Evolutionary conservation across 2,113 vertebrate genomes (phyloP), one percentile per base, ranked within the genome.

Genomic region (Leptodactylus fuscus): DNA sequence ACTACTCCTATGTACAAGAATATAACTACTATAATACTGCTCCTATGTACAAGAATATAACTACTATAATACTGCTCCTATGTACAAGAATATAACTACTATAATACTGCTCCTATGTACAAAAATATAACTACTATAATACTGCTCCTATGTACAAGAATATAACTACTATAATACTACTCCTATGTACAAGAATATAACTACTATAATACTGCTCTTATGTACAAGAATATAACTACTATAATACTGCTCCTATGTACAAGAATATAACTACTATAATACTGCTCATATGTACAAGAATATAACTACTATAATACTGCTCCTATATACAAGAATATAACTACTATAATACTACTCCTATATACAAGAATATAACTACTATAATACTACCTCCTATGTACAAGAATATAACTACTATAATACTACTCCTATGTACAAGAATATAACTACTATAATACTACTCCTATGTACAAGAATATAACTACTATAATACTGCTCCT

Each of bases 81-180:
- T n/a, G 2, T 58, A 58, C 53, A 58, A 24, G 22, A 58, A 58
- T 58, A 24, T 58, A 58, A 58, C 53, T 51, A 16, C 49, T 51
- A 51, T 18, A 51, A 18, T 51, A 49, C 20, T 32, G 13, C 29
- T 1, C 62, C 27, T 67, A 34, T 67, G 62, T 67, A 67, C 29
- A 67, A 18, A 29, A 34, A 67, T 67, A 34, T 34, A 67, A 67
- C 29, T 34, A 16, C 5, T 34, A 67, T 67, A 67, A 67, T 34
- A 34, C 27, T 29, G 27, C 29, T 5, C 11, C 29, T 18, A 67
- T 67, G 29, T 67, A 67, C 62, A 67, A 34, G 29, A 32, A 67
- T 34, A 67, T 34, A 58, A 58, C 53, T 58, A 58, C 53, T 58
- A n/a, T 58, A 58, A 58, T 58, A 58, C 53, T 58, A 22, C 53